Evolutionary conservation across 53 echinoderm and acorn worm species (phyloP).

Genomic region (Arbacia lixula): DNA sequence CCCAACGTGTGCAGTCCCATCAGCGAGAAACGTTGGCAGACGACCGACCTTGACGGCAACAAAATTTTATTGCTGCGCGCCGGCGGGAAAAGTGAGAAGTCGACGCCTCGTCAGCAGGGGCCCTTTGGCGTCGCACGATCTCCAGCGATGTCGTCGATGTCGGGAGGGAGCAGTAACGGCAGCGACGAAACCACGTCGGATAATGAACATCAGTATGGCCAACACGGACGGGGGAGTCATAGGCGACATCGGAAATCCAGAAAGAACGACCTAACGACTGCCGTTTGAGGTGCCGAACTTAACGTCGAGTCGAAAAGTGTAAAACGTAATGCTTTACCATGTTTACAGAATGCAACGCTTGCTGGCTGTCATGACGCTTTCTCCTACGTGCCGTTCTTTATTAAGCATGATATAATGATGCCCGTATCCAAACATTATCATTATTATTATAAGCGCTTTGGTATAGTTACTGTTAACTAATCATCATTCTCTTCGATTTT

Average conservation of each 20-base stretch:
- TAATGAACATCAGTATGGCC: background rate
- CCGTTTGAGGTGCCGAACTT: no score
- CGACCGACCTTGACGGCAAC: constrained; percentile 69
- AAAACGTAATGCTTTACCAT: no score
- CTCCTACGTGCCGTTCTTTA: no score
- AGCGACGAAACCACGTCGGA: constrained; percentile 7
- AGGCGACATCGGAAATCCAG: background rate
- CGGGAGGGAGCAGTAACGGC: background rate
- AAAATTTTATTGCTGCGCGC: constrained; percentile 37
- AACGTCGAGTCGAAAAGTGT: no score
- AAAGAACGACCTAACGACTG: background rate
- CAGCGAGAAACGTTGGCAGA: constrained; percentile 74
- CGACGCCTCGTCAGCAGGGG: background rate
- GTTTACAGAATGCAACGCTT: no score
- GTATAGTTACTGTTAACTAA: no score
- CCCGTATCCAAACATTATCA: no score
- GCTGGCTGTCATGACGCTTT: no score
- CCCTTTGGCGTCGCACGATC: background rate
- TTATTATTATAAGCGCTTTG: no score
- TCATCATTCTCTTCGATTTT: no score
- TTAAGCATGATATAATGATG: no score
- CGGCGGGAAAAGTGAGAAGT: background rate
- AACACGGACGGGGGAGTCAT: background rate
- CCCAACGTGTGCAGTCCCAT: constrained; percentile 68
- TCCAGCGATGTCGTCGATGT: background rate